phyloP scores from a whole-genome alignment of 2,113 vertebrate genomes.

The Phyllostomus hastatus region DNA sequence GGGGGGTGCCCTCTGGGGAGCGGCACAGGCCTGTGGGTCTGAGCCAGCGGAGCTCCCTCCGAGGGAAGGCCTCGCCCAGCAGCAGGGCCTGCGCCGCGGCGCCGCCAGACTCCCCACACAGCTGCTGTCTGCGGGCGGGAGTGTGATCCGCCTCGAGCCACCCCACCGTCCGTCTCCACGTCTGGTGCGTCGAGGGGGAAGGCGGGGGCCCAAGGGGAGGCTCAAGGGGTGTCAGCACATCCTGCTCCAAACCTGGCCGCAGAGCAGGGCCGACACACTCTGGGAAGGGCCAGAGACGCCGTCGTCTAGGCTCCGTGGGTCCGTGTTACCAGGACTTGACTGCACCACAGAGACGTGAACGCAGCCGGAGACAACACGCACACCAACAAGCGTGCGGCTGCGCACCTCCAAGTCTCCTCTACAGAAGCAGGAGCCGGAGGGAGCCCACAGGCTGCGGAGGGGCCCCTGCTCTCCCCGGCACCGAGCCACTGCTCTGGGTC shows the following conservation, averaged over 20 bases:
- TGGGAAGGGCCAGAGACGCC: neutral
- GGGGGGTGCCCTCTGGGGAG: neutral
- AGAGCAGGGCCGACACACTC: neutral
- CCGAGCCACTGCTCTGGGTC: neutral
- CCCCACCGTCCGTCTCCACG: neutral
- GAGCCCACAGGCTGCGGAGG: neutral
- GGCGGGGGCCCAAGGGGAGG: neutral
- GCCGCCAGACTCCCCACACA: neutral
- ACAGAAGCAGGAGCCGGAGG: neutral
- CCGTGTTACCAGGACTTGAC: neutral
- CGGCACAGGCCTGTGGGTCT: neutral
- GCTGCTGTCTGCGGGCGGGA: neutral
- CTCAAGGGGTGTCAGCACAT: neutral
- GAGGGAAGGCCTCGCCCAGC: neutral
- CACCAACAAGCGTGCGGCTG: neutral
- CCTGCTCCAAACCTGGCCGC: neutral
- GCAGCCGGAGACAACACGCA: neutral
- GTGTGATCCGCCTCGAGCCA: neutral
- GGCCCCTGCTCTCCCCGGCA: neutral
- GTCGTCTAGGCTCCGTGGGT: neutral
- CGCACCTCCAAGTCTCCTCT: neutral
- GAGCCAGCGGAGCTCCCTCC: fast-evolving
- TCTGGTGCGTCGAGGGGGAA: neutral
- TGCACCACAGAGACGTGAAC: neutral
- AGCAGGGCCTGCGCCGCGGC: neutral